Conservation (phyloP, 1,140 invertebrate genomes). For the Aphelenchoides besseyi region DNA sequence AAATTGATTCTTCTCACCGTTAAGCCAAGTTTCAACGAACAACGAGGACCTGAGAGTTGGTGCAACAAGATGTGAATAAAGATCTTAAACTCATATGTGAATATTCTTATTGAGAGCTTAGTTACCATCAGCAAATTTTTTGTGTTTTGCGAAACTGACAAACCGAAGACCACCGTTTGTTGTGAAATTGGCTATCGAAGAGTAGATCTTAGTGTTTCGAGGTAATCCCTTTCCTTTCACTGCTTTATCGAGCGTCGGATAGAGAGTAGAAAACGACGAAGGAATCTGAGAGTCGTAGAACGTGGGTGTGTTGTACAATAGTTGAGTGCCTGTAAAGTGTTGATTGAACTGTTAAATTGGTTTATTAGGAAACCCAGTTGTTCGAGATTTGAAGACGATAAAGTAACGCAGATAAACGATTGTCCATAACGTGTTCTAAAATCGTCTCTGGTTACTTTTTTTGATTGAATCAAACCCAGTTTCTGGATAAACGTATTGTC, state of each 20-base stretch:
- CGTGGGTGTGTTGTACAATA: constrained; percentile 15
- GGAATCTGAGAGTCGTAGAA: constrained; percentile 40
- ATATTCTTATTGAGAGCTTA: neutral
- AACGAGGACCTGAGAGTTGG: constrained; percentile 72
- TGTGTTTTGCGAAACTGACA: constrained; percentile 39
- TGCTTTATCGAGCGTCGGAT: constrained; percentile 30
- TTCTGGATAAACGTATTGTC: constrained; percentile 29
- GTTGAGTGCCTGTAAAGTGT: constrained; percentile 30
- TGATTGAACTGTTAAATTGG: too few relatives aligned
- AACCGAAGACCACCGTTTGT: constrained; percentile 24
- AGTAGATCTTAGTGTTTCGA: constrained; percentile 3
- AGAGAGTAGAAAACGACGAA: constrained; percentile 24
- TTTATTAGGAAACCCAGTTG: constrained; percentile 5
- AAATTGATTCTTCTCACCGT: constrained; percentile 73
- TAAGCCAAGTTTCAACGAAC: constrained; percentile 81
- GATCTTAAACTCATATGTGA: constrained; percentile 66
- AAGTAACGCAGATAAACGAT: constrained; percentile 69
- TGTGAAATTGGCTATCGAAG: constrained; percentile 21
- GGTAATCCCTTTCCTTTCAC: constrained; percentile 24
- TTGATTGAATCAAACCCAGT: constrained; percentile 12
- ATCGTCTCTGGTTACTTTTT: too few relatives aligned
- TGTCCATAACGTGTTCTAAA: constrained; percentile 73
- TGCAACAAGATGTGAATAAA: constrained; percentile 79
- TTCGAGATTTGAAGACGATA: constrained; percentile 15
- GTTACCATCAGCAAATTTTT: constrained; percentile 39